Base-by-base conservation (phyloP, 2,113 vertebrate species). In the Microtus ochrogaster region DNA sequence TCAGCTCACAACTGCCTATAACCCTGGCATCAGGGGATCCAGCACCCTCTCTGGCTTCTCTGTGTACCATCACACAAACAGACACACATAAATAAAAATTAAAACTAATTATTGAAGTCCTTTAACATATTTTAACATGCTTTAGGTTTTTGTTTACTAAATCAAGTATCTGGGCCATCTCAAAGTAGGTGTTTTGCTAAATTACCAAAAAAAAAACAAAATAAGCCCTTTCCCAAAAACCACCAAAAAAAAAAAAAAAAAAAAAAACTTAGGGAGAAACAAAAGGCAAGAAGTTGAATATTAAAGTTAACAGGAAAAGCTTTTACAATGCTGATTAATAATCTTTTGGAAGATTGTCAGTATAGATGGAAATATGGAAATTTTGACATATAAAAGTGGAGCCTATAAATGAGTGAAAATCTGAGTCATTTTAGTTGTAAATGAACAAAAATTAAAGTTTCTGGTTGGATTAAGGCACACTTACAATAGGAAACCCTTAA, bases 361-460 rank as follows among this genome's bases (percentile, higher is more conserved):
- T 33, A 63, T 7, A 66, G 21, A 36, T 26, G 22, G 66, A 88
- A 92, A 58, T 22, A 28, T 63, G 49, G 61, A 70, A n/a, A 72
- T 30, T 84, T 85, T 94, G 39, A 65, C 8, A 85, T 26, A 26
- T n/a, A 14, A 74, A 82, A 55, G 52, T 78, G 19, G 33, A 93
- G n/a, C 5, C 33, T 82, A 63, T n/a, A 77, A 92, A n/a, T 63
- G 83, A 90, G 33, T 82, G 22, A 91, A 86, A 95, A 21, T 78
- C 82, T 39, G 83, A 33, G 30, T 30, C 36, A 58, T 44, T 79
- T 63, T 79, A 49, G 14, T 91, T 63, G 19, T 73, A 84, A 82
- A 7, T 41, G 44, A 90, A 73, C 17, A 90, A 7, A 7, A 41
- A 84, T 84, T 63, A 61, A 61, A 65, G 13, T 61, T 61, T 82